phyloP scores from a whole-genome alignment of 2,888 invertebrate genomes.

The Coelopa pilipes region DNA sequence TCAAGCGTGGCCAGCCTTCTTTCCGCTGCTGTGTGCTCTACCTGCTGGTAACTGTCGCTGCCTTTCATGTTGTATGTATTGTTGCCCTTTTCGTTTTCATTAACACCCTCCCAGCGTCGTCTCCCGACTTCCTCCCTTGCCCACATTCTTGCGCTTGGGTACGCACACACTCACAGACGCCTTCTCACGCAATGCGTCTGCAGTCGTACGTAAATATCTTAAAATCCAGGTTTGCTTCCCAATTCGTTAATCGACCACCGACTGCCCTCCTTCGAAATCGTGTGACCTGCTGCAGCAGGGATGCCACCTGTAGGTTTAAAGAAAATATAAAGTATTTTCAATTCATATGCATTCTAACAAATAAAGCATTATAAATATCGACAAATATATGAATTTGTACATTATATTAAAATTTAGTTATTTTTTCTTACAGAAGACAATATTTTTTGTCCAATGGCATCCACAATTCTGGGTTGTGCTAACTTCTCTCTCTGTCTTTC shows the following conservation, averaged over 20 bases:
- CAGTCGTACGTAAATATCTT: neutral
- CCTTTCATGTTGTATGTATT: conserved; percentile 1
- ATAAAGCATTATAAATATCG: no score
- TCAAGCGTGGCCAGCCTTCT: conserved; percentile 24
- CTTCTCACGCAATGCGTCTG: no score
- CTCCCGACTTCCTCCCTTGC: neutral
- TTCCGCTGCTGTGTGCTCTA: neutral
- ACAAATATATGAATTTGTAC: no score
- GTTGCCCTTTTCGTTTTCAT: conserved; percentile 18
- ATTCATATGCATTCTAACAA: no score
- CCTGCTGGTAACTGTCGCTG: neutral
- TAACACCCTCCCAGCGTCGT: conserved; percentile 12
- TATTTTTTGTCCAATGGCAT: neutral
- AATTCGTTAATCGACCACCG: neutral
- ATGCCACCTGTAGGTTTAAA: no score
- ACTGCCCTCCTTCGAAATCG: no score
- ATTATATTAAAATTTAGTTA: no score
- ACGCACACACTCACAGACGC: neutral
- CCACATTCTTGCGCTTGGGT: neutral
- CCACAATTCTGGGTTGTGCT: conserved; percentile 19
- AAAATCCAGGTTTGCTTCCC: neutral
- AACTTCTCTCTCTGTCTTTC: neutral
- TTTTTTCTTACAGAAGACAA: no score
- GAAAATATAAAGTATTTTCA: no score
- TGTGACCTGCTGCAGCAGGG: no score